phyloP scores from a whole-genome alignment of 2,113 vertebrate species.

The Equus quagga region DNA sequence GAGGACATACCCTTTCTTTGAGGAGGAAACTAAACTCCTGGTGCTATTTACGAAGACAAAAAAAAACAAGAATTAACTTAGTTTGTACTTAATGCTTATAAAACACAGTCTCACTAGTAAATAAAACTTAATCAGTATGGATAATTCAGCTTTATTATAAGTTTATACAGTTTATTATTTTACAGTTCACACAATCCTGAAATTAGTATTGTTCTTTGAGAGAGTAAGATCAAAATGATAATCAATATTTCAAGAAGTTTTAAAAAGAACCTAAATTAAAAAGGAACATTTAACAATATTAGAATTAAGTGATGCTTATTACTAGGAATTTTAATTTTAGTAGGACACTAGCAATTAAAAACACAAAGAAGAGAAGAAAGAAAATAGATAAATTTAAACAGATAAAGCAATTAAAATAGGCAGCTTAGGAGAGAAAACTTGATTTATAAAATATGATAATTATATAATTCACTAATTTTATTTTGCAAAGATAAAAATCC shows the following conservation, averaged over 20 bases:
- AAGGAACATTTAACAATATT: slow-evolving; percentile 8
- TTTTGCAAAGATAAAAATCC: slow-evolving; percentile 28
- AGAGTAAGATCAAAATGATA: slow-evolving; percentile 24
- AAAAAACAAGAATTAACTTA: slow-evolving; percentile 57
- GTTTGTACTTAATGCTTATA: slow-evolving; percentile 30
- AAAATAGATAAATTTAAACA: slow-evolving; percentile 39
- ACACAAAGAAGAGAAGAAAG: neutral
- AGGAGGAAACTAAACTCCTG: slow-evolving; percentile 99
- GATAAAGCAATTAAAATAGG: slow-evolving; percentile 54
- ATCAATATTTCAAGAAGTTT: slow-evolving; percentile 47
- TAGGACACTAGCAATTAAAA: slow-evolving; percentile 8
- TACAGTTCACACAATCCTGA: slow-evolving; percentile 4
- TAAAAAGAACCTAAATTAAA: slow-evolving; percentile 10
- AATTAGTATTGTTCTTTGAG: neutral
- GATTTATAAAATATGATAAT: neutral
- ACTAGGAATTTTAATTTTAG: slow-evolving; percentile 46
- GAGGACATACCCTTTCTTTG: slow-evolving; percentile 98
- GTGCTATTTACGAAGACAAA: slow-evolving; percentile 89
- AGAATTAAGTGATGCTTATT: neutral
- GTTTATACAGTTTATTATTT: slow-evolving; percentile 16
- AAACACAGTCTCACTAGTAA: slow-evolving; percentile 5
- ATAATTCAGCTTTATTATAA: neutral
- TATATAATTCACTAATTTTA: slow-evolving; percentile 32
- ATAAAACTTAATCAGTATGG: neutral
- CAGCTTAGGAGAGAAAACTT: neutral